Base-by-base conservation (phyloP, 2,113 vertebrate species). In the Lasiurus cinereus region DNA sequence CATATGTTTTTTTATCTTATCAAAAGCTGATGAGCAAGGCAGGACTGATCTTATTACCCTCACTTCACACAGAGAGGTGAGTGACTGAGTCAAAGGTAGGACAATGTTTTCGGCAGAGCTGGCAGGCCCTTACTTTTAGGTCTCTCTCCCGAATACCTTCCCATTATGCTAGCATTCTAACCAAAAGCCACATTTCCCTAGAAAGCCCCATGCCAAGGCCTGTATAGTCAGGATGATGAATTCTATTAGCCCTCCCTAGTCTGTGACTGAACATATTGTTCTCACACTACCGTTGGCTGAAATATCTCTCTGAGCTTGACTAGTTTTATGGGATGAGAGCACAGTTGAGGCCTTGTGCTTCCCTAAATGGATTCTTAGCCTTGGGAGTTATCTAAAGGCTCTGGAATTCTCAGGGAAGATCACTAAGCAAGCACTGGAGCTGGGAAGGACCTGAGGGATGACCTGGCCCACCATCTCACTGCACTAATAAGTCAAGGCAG, bases 351-450 rank as follows among this genome's bases (percentile, higher is more conserved):
- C 48, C 31, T 13, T 73, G 12, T 73, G 69, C 62, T 72, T 91
- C 89, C 74, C 83, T 90, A 93, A 78, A 74, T 69, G 94, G 87
- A 91, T 39, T 78, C 29, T 22, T 24, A 80, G 48, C 15, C 62
- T 24, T 29, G 62, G 19, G 76, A 62, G 54, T 88, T 69, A 83
- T 6, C 4, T 13, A 83, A 94, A 89, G 50, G 64, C 77, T 86
- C 43, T 52, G 62, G 56, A 89, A 88, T 83, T 93, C 62, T 91
- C 78, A 50, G 74, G 85, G 69, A 83, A 69, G 90, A 77, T 59
- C 62, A 48, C 50, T 56, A 72, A 83, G 43, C 31, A 54, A 95
- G 22, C 69, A 93, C 16, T 46, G 56, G 73, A 70, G 39, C 76
- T 70, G 43, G 79, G n/a, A 70, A 83, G 43, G 62, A 64, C 13